A percentile compares a stretch with the other conserved stretches of the same genome.
phyloP scores from a whole-genome alignment of 2,113 vertebrate species.

The Hydrolagus affinis region DNA sequence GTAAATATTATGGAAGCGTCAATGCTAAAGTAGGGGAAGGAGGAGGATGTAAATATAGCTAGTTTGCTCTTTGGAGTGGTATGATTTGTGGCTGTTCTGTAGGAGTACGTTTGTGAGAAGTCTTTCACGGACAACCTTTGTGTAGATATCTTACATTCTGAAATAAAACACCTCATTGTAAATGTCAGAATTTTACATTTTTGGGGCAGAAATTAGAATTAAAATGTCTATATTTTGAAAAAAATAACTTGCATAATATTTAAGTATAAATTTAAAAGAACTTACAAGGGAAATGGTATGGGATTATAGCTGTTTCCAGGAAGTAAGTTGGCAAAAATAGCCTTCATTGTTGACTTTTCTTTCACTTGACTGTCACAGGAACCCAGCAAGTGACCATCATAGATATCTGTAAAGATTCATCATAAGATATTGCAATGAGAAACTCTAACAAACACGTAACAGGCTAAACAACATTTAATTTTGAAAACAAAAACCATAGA shows the following conservation, averaged over 20 bases:
- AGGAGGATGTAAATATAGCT: too few relatives aligned
- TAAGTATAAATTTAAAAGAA: conserved; percentile 35
- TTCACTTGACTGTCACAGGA: conserved; percentile 92
- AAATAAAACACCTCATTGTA: background rate
- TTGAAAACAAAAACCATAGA: too few relatives aligned
- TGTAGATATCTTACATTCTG: background rate
- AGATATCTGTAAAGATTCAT: conserved; percentile 66
- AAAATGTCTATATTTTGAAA: conserved; percentile 42
- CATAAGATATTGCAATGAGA: background rate
- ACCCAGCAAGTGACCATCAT: conserved; percentile 83
- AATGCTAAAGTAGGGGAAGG: too few relatives aligned
- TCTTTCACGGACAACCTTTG: too few relatives aligned
- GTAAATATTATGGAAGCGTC: too few relatives aligned
- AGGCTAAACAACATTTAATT: background rate
- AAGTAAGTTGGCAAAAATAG: conserved; percentile 91
- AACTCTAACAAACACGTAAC: background rate
- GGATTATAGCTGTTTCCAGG: conserved; percentile 92
- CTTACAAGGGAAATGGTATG: conserved; percentile 94
- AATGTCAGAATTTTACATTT: background rate
- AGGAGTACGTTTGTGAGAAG: too few relatives aligned
- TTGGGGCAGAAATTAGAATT: background rate
- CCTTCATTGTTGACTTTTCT: conserved; percentile 98
- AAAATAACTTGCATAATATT: conserved; percentile 17
- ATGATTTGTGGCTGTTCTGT: too few relatives aligned
- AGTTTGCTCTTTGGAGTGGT: too few relatives aligned